Conservation (phyloP, 2,113 vertebrate genomes). For the Mus spicilegus region DNA sequence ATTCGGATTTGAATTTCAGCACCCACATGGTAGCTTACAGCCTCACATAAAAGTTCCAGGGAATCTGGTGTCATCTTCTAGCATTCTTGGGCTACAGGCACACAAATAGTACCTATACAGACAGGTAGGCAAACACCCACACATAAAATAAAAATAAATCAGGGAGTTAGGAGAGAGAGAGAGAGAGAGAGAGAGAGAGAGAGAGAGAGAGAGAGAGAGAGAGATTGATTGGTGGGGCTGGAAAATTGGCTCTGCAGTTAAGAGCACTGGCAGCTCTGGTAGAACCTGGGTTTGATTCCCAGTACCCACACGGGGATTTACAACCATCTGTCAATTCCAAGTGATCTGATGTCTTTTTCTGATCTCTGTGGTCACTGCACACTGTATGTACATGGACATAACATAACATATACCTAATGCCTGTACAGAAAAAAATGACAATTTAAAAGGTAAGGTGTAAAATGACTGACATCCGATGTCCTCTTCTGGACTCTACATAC, state of each 20-base stretch:
- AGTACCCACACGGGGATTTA: no score
- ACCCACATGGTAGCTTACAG: neutral
- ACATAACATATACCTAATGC: neutral
- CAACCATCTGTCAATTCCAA: neutral
- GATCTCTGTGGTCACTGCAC: neutral
- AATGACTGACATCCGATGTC: no score
- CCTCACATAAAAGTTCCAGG: neutral
- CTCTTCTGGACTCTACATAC: no score
- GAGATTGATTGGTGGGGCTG: no score
- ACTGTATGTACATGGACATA: neutral
- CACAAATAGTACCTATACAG: neutral
- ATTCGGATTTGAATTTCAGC: neutral
- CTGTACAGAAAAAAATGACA: neutral
- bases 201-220: no score
- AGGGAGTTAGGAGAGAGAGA: no score
- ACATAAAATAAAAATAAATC: neutral
- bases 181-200: no score
- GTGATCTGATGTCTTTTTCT: neutral
- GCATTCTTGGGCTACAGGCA: neutral
- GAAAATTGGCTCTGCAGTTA: no score
- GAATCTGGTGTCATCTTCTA: no score
- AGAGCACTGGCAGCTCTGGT: no score
- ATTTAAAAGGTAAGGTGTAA: neutral
- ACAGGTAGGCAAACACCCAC: neutral
- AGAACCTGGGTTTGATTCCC: no score